phyloP scores from a whole-genome alignment of 1,140 invertebrate genomes.

The Harlomillsia oculata region DNA sequence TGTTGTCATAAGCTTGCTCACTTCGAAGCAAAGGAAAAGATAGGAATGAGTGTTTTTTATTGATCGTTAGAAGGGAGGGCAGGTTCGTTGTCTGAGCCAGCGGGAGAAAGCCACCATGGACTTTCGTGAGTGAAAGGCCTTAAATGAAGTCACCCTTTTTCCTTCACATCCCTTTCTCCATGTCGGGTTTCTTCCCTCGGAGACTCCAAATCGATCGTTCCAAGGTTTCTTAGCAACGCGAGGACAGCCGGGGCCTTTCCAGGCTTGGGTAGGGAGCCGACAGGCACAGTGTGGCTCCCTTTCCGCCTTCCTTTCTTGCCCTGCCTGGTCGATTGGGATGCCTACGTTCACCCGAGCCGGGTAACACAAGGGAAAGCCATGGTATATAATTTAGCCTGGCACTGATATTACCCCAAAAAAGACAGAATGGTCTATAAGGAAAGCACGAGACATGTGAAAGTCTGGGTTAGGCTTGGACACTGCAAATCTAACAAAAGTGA shows the following conservation, averaged over 20 bases:
- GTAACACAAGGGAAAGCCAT: no score
- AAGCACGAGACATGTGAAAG: no score
- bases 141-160: conserved; percentile 33
- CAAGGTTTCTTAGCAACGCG: neutral
- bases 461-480: no score
- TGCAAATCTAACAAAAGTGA: no score
- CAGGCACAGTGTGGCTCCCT: no score
- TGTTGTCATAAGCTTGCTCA: neutral
- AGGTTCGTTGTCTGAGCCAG: neutral
- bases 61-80: conserved; percentile 16
- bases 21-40: neutral
- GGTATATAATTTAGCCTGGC: no score
- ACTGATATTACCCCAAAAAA: no score
- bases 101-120: neutral
- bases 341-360: no score
- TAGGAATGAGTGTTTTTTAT: conserved; percentile 25
- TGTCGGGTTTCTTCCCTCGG: conserved; percentile 11
- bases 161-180: conserved; percentile 3
- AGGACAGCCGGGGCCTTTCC: conserved; percentile 4
- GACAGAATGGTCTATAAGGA: no score
- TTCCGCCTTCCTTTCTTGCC: no score
- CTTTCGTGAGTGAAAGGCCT: conserved; percentile 28
- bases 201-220: conserved; percentile 16
- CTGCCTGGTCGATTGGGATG: no score
- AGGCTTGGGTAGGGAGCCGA: no score